These are phyloP conservation scores for Lagopus muta DNA, from an alignment of 2,113 vertebrate genomes.

Conservation along the genomic window DNA sequence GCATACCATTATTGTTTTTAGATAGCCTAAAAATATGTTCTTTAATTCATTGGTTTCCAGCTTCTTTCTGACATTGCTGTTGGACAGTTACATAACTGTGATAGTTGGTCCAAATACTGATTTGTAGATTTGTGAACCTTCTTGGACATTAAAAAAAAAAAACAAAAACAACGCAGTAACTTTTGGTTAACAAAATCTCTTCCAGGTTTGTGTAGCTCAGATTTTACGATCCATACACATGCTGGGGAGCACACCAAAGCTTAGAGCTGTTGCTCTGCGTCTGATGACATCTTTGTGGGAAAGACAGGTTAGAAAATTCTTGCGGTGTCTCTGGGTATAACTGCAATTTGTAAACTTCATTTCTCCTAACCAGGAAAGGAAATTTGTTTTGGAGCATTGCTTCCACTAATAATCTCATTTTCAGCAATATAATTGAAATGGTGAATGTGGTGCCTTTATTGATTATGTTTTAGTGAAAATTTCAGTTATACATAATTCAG, in stretches of 20 bases:
- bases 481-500: background rate
- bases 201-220: slow-evolving; percentile 89
- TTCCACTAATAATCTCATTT: background rate
- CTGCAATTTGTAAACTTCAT: background rate
- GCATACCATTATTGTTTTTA: background rate
- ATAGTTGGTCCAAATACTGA: background rate
- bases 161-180: background rate
- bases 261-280: slow-evolving; percentile 85
- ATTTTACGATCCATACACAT: slow-evolving; percentile 88
- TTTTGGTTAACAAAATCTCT: slow-evolving; percentile 14
- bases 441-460: background rate
- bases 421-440: background rate
- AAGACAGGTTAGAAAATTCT: slow-evolving; percentile 84
- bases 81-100: background rate
- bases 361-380: background rate
- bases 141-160: background rate
- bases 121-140: background rate
- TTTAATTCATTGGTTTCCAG: background rate
- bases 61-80: background rate
- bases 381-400: background rate
- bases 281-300: slow-evolving; percentile 92
- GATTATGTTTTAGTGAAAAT: background rate
- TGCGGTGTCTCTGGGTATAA: background rate
- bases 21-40: background rate
- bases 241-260: slow-evolving; percentile 83